Conservation (phyloP, 2,797 vertebrate species). For the Falco columbarius region DNA sequence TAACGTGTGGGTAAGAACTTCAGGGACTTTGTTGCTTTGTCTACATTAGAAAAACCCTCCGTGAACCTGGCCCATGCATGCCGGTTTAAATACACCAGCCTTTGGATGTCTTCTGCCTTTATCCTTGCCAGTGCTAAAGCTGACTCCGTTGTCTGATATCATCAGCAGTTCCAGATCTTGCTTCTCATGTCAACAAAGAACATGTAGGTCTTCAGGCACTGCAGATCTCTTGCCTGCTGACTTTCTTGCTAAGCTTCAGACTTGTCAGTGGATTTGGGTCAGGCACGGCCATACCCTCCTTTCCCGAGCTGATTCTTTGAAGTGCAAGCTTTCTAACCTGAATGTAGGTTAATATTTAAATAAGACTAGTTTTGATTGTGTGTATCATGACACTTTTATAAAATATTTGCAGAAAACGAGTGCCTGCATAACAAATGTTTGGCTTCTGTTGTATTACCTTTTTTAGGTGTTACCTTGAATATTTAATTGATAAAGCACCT, state of each 20-base stretch:
- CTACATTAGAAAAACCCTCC: not conserved
- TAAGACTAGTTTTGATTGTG: not conserved
- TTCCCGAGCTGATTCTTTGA: not conserved
- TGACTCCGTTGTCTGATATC: fast-evolving
- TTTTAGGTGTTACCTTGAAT: not conserved
- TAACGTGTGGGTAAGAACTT: not conserved
- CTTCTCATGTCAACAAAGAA: not conserved
- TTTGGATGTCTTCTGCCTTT: not conserved
- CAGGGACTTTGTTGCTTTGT: not conserved
- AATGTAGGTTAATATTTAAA: constrained; percentile 11
- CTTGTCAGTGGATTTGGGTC: not conserved
- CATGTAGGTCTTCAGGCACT: not conserved
- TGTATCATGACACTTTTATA: not conserved
- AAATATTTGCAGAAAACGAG: not conserved
- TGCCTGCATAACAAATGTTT: not conserved
- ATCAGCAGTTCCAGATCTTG: not conserved
- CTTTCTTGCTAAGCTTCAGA: not conserved
- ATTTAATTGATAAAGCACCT: not conserved
- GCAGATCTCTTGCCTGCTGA: not conserved
- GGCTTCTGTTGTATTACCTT: not conserved
- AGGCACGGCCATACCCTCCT: not conserved
- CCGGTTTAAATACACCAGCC: not conserved
- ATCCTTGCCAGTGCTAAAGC: not conserved
- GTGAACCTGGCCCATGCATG: fast-evolving
- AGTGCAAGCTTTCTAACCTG: not conserved